Conservation (phyloP, 2,113 vertebrate species). For the Caretta caretta region DNA sequence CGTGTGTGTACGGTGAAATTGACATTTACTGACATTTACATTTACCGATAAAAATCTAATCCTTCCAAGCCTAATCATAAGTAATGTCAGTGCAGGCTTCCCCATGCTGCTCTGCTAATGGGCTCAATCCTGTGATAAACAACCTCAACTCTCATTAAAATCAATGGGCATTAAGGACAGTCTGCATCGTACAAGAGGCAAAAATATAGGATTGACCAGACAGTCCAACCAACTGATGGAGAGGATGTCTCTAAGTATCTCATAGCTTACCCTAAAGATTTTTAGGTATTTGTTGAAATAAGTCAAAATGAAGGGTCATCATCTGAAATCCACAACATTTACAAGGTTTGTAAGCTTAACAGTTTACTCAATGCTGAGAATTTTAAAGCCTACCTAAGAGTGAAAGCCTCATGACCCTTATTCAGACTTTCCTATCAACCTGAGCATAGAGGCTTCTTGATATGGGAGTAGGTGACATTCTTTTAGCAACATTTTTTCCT, state of each 20-base stretch:
- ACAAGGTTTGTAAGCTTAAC: background rate
- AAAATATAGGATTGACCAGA: background rate
- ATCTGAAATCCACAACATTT: background rate
- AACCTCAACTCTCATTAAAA: background rate
- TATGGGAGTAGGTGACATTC: background rate
- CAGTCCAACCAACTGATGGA: background rate
- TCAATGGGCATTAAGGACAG: background rate
- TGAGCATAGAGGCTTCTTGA: background rate
- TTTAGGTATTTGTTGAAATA: background rate
- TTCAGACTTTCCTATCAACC: background rate
- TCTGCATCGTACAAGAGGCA: background rate
- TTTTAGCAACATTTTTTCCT: background rate
- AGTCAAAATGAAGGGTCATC: background rate
- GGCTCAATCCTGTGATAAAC: background rate
- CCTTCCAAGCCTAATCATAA: background rate
- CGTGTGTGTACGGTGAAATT: background rate
- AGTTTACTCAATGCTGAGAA: background rate
- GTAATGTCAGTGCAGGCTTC: background rate
- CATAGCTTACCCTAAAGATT: background rate
- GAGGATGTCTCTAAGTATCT: background rate
- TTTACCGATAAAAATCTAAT: background rate
- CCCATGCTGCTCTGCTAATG: background rate
- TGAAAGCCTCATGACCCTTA: background rate
- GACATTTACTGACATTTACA: background rate
- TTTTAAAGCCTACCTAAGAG: background rate